phyloP scores from a whole-genome alignment of 2,797 vertebrate genomes.

The Hyperoplus lanceolatus region DNA sequence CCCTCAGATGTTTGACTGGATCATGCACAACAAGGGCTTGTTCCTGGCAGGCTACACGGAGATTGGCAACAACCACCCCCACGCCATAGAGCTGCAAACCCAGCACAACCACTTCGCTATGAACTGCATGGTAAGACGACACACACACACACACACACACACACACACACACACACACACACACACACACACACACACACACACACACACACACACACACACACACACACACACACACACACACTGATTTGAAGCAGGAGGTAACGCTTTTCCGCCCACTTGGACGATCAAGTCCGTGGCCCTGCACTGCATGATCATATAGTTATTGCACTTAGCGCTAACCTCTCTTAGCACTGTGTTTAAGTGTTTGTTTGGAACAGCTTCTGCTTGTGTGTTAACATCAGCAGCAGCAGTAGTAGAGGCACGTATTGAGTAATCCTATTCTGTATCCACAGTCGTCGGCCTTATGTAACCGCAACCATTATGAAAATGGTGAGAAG shows the following conservation, averaged over 20 bases:
- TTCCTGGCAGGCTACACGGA: conserved; percentile 99
- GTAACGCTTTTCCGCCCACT: conserved; percentile 56
- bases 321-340: conserved; percentile 61
- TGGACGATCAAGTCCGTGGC: conserved; percentile 33
- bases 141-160: conserved; percentile 3
- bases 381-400: conserved; percentile 28
- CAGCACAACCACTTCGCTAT: conserved; percentile 99
- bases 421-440: conserved; percentile 74
- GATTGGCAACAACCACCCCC: conserved; percentile 97
- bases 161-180: conserved; percentile 15
- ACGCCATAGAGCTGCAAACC: conserved; percentile 97
- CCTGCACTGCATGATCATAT: conserved; percentile 57
- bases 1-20: conserved; percentile 99
- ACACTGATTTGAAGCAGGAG: conserved; percentile 42
- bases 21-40: conserved; percentile 99
- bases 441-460: conserved; percentile 56
- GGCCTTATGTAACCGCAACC: conserved; percentile 74
- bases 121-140: conserved; percentile 98
- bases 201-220: conserved; percentile 6
- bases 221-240: conserved; percentile 8
- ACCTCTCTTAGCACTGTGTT: conserved; percentile 44
- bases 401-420: conserved; percentile 50
- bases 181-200: no score
- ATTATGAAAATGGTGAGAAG: conserved; percentile 71
- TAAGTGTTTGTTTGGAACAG: conserved; percentile 62